These are phyloP conservation scores for Synanthedon andrenaeformis DNA, from an alignment of 2,888 invertebrate species.

Conservation along the genomic window DNA sequence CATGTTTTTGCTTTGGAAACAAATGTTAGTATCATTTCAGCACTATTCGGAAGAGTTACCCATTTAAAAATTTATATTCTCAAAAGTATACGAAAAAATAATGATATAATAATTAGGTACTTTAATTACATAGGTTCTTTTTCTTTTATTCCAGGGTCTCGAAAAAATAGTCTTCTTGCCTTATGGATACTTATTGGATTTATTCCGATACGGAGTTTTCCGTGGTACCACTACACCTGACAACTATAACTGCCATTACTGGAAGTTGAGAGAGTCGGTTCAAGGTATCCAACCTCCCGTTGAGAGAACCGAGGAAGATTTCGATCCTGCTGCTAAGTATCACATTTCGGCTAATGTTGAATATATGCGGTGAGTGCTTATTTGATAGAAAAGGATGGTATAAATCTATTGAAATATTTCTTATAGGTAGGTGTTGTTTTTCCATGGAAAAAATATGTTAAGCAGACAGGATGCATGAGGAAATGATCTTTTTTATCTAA, in stretches of 20 bases:
- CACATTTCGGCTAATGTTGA: slow-evolving; percentile 75
- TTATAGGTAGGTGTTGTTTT: slow-evolving; percentile 22
- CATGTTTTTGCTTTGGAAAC: no score
- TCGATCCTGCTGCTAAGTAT: slow-evolving; percentile 77
- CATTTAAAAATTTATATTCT: no score
- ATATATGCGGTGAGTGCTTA: slow-evolving; percentile 71
- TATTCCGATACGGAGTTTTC: slow-evolving; percentile 78
- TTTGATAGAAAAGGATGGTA: slow-evolving; percentile 14
- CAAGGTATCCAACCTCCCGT: slow-evolving; percentile 76
- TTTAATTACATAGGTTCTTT: no score
- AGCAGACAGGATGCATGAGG: background rate
- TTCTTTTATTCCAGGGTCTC: slow-evolving; percentile 62
- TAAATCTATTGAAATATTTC: slow-evolving; percentile 11
- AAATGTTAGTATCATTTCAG: no score
- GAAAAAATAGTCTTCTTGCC: slow-evolving; percentile 80
- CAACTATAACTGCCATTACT: slow-evolving; percentile 76
- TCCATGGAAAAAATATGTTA: background rate
- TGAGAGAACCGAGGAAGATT: slow-evolving; percentile 71
- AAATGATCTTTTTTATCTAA: no score
- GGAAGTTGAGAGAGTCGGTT: slow-evolving; percentile 69
- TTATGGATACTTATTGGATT: slow-evolving; percentile 76
- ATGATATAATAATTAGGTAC: no score
- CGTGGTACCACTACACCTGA: slow-evolving; percentile 69
- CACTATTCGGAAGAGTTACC: no score
- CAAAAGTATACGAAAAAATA: no score